phyloP scores from a whole-genome alignment of 1,140 invertebrate species.

The Neotoxoptera formosana region DNA sequence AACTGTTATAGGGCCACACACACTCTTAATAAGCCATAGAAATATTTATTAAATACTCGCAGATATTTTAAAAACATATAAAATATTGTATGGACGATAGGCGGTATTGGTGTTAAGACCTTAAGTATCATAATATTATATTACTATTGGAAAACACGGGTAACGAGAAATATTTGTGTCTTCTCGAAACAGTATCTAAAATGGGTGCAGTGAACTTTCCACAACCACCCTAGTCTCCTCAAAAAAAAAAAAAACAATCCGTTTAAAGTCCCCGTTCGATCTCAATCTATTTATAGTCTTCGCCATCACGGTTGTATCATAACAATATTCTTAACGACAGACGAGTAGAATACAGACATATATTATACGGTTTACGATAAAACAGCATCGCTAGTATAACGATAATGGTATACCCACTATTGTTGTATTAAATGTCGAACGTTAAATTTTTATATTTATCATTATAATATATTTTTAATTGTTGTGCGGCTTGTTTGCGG shows the following conservation, averaged over 20 bases:
- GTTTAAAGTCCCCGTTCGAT: neutral
- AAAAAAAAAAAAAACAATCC: neutral
- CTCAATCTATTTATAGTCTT: too few species aligned
- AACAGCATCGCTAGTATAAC: neutral
- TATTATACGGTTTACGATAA: neutral
- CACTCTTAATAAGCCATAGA: neutral
- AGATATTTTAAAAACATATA: neutral
- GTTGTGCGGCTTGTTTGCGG: neutral
- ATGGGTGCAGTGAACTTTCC: neutral
- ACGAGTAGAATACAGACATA: neutral
- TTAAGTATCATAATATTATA: neutral
- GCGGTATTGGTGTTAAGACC: too few species aligned
- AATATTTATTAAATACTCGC: neutral
- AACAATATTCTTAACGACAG: neutral
- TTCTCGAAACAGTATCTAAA: neutral
- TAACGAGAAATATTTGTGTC: neutral
- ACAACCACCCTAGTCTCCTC: neutral
- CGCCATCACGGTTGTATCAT: neutral
- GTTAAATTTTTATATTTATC: too few species aligned
- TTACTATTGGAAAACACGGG: neutral
- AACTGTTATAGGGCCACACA: too few species aligned
- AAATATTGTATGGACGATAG: neutral
- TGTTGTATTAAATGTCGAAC: neutral
- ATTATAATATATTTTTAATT: neutral
- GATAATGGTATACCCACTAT: neutral